Evolutionary conservation across 1,140 invertebrate genomes (phyloP).

Genomic region (Holcopasites calliopsidis): DNA sequence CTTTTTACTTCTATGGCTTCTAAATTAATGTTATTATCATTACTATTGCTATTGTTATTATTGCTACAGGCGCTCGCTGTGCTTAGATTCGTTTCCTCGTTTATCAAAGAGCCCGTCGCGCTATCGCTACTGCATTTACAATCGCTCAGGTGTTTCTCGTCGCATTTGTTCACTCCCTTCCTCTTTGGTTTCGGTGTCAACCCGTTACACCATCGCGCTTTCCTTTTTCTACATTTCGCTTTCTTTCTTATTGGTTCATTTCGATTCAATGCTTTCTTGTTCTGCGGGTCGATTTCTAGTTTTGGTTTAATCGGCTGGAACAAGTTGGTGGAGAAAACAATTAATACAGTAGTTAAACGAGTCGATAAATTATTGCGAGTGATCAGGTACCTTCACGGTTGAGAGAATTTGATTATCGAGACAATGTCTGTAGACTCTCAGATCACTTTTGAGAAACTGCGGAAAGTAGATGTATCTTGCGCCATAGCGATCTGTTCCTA

Average conservation of each 20-base stretch:
- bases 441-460: conserved; percentile 81
- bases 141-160: conserved; percentile 28
- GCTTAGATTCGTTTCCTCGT: conserved; percentile 55
- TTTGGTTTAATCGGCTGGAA: conserved; percentile 53
- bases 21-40: conserved; percentile 38
- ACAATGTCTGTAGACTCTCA: conserved; percentile 81
- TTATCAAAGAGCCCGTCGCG: conserved; percentile 34
- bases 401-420: conserved; percentile 73
- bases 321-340: neutral
- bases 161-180: conserved; percentile 33
- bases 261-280: neutral
- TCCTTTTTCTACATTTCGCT: conserved; percentile 46
- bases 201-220: conserved; percentile 68
- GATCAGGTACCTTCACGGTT: conserved; percentile 61
- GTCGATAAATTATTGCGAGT: neutral
- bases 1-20: conserved; percentile 9
- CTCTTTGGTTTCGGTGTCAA: conserved; percentile 44
- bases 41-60: conserved; percentile 38
- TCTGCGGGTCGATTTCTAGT: neutral
- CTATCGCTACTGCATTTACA: conserved; percentile 47
- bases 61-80: conserved; percentile 48
- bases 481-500: conserved; percentile 81
- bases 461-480: conserved; percentile 82
- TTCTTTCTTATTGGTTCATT: neutral
- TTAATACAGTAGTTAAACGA: neutral